Evolutionary conservation across 2,888 invertebrate genomes (phyloP).

Genomic region (Hemaris fuciformis): DNA sequence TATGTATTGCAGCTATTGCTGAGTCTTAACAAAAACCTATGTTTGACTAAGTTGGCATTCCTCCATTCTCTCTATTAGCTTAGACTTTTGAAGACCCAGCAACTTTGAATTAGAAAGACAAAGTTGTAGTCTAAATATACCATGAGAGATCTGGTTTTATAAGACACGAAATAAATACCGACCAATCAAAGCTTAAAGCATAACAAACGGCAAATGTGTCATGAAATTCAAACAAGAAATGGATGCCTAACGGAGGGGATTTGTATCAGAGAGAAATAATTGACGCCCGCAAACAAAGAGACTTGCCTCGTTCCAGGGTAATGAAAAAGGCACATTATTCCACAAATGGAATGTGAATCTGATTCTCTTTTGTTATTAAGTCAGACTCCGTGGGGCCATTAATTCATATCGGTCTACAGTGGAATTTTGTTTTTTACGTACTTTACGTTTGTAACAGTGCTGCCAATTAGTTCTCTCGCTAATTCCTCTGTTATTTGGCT

Average conservation of each 20-base stretch:
- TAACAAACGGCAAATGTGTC: neutral
- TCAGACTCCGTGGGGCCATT: constrained; percentile 10
- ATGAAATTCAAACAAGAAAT: constrained; percentile 11
- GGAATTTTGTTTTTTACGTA: neutral
- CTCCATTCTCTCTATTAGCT: no score
- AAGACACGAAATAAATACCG: neutral
- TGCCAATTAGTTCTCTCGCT: neutral
- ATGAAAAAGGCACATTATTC: constrained; percentile 45
- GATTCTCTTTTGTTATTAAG: constrained; percentile 41
- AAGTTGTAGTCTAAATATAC: no score
- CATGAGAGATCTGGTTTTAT: neutral
- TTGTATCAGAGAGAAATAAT: constrained; percentile 36
- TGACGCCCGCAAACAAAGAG: constrained; percentile 44
- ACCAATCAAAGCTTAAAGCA: neutral
- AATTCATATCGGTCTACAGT: constrained; percentile 12
- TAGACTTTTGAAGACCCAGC: no score
- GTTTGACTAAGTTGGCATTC: no score
- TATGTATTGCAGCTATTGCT: no score
- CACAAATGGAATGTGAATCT: constrained; percentile 44
- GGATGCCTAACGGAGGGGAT: neutral
- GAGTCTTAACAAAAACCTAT: no score
- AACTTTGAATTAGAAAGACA: no score
- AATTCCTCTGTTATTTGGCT: neutral
- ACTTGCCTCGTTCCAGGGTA: constrained; percentile 41
- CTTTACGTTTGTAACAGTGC: neutral